Conservation (phyloP, 2,888 invertebrate species). For the Thalpophila matura region DNA sequence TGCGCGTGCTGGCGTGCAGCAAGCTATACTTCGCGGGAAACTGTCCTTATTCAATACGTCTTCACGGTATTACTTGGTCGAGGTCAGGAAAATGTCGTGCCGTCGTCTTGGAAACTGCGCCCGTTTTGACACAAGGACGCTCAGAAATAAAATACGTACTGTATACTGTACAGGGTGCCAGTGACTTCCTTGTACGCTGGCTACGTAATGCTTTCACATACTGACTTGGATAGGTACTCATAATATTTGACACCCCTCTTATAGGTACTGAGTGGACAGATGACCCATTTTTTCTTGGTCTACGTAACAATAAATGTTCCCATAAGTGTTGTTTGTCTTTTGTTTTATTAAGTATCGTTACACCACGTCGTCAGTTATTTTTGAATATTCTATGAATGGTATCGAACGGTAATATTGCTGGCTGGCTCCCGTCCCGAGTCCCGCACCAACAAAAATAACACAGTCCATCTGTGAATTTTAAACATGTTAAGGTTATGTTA, state of each 20-base stretch:
- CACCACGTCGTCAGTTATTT: no score
- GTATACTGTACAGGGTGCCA: neutral
- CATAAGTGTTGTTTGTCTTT: neutral
- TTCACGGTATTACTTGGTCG: conserved; percentile 60
- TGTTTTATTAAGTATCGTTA: neutral
- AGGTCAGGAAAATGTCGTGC: conserved; percentile 73
- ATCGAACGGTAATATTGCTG: no score
- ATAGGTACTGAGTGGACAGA: neutral
- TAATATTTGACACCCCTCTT: neutral
- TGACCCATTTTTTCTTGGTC: neutral
- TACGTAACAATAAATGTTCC: neutral
- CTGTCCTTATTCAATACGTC: conserved; percentile 64
- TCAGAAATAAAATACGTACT: conserved; percentile 30
- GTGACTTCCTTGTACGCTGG: neutral
- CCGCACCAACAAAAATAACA: no score
- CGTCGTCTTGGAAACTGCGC: conserved; percentile 73
- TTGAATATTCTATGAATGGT: no score
- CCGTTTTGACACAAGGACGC: conserved; percentile 64
- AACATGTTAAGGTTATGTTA: no score
- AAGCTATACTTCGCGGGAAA: conserved; percentile 57
- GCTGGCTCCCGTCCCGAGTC: no score
- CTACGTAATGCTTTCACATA: neutral
- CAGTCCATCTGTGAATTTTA: no score
- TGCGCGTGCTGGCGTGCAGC: conserved; percentile 55
- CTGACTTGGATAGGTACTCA: neutral